Evolutionary conservation across 1,140 invertebrate genomes (phyloP), one percentile per base, ranked within the genome.

Genomic region (Muscidifurax raptorellus): DNA sequence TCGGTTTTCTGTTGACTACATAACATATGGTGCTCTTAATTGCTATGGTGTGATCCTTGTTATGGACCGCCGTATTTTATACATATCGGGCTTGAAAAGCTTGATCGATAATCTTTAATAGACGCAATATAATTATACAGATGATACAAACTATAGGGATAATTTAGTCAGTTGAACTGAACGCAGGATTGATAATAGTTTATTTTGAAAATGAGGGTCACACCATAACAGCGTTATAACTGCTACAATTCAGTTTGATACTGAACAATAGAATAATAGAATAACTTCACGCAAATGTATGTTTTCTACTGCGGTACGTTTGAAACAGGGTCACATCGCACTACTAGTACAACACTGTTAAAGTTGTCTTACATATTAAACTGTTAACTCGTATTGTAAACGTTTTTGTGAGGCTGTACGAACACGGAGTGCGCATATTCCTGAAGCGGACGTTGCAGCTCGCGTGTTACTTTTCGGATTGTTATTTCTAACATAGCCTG

Each of bases 121-220:
- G 13, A 66, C 32, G 0, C 75, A 64, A 72, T 72, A 84, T n/a
- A n/a, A n/a, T 84, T 79, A 72, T 78, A 84, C 64, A 44, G 30
- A 79, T 79, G 69, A 83, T 32, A 74, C 59, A 67, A 69, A n/a
- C 30, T 64, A 79, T 83, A 83, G 59, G 32, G 30, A 74, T 80
- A 47, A 28, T 80, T 36, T 75, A 27, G 28, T 80, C 77, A 80
- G 83, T 84, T 84, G 83, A 84, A 80, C 83, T 84, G 83, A 79
- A 72, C 44, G 40, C 52, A 66, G 25, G 64, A 71, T 74, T 78
- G 40, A 76, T 27, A 74, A 47, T 79, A 74, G 25, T 40, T 84
- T 71, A 71, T 75, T 80, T 66, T 18, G 1, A 7, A 9, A 59
- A 75, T 75, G 22, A 80, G 66, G 83, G 32, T 84, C 69, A 40